These are phyloP conservation scores for Chionomys nivalis DNA, from an alignment of 2,113 vertebrate species.

Conservation along the genomic window DNA sequence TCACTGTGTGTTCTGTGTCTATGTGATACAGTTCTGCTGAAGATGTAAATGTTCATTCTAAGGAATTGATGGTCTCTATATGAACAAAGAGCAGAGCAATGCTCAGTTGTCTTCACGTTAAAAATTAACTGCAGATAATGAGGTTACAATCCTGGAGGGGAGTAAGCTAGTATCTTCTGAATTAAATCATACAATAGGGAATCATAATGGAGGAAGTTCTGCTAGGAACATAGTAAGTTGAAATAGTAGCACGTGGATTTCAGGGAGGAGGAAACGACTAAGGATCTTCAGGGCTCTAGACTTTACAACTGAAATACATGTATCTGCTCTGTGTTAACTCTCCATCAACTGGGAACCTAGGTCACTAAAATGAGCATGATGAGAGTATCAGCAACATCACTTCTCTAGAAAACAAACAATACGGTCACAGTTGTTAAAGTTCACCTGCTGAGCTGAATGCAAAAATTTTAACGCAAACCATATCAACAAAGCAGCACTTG, in stretches of 20 bases:
- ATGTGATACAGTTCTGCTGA: no score
- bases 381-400: background rate
- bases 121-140: background rate
- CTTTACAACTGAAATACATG: background rate
- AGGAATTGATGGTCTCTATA: background rate
- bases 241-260: background rate
- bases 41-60: background rate
- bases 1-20: background rate
- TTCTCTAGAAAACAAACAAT: background rate
- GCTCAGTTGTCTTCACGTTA: background rate
- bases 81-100: background rate
- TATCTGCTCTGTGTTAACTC: background rate
- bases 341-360: background rate
- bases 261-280: background rate
- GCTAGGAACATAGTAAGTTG: no score
- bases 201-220: background rate
- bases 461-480: background rate
- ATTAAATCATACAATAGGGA: background rate
- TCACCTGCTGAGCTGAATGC: background rate
- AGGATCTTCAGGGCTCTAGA: background rate
- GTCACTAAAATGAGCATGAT: background rate
- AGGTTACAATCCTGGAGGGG: background rate
- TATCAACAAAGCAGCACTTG: background rate
- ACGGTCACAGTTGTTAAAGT: background rate
- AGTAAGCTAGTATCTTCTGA: background rate